Conservation (phyloP, 1,140 invertebrate genomes). For the Pseudomyrmex cubaensis region DNA sequence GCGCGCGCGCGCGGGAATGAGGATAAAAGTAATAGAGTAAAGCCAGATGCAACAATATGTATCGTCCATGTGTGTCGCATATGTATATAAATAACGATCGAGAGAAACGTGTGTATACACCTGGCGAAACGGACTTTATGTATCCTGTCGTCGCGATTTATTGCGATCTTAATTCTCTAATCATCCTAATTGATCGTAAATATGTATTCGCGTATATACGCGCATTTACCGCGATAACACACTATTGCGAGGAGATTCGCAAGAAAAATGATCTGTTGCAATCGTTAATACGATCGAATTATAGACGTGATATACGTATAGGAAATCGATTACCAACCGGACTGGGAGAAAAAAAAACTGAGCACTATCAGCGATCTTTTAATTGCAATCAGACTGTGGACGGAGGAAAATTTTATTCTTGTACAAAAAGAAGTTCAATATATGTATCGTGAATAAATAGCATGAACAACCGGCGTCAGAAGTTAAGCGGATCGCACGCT, state of each 20-base stretch:
- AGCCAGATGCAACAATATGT: neutral
- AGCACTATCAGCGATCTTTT: neutral
- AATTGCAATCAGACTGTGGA: neutral
- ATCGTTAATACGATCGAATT: neutral
- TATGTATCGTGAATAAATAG: neutral
- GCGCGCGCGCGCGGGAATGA: neutral
- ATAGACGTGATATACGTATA: neutral
- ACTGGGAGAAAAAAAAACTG: neutral
- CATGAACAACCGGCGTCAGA: neutral
- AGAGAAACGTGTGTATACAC: neutral
- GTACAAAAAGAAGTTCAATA: neutral
- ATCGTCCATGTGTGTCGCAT: neutral
- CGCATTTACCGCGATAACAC: no score
- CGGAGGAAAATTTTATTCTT: neutral
- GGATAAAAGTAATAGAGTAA: conserved; percentile 19
- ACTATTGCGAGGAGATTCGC: no score
- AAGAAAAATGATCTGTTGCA: conserved; percentile 10
- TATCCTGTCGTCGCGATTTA: conserved; percentile 9
- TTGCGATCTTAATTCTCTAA: conserved; percentile 34
- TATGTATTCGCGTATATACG: neutral
- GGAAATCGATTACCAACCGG: neutral
- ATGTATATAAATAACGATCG: conserved; percentile 3
- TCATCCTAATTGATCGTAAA: conserved; percentile 29
- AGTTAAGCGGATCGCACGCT: neutral
- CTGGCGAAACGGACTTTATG: no score